These are phyloP conservation scores for Bos taurus DNA, from an alignment of 2,113 vertebrate species.

Conservation along the genomic window DNA sequence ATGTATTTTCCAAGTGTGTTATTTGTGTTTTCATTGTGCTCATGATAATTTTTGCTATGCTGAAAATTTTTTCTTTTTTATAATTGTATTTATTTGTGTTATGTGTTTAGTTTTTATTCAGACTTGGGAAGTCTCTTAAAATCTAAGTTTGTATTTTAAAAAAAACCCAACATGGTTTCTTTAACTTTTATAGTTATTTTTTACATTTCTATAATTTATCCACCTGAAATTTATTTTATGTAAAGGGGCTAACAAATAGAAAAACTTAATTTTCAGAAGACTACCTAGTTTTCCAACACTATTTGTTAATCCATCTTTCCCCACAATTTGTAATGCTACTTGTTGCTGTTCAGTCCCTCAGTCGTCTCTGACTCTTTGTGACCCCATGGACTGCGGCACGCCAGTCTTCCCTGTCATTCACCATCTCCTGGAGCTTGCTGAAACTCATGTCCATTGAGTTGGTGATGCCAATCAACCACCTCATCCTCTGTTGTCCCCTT, in stretches of 20 bases:
- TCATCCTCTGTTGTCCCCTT: not conserved
- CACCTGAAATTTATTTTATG: not conserved
- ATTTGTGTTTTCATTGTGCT: not conserved
- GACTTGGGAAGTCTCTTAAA: not conserved
- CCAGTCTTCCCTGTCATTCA: not conserved
- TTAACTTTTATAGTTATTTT: constrained; percentile 4
- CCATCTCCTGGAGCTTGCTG: not conserved
- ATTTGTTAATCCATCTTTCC: not conserved
- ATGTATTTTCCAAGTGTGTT: not conserved
- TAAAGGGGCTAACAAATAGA: not conserved
- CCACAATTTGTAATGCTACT: not conserved
- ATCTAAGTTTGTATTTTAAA: not conserved
- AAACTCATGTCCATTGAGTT: not conserved
- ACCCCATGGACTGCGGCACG: not conserved
- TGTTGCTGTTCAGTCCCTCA: not conserved
- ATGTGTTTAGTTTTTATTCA: not conserved
- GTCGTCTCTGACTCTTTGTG: not conserved
- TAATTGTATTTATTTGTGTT: not conserved
- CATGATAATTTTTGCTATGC: not conserved
- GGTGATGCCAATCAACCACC: not conserved
- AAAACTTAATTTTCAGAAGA: not conserved
- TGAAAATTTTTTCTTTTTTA: constrained; percentile 41
- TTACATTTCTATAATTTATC: not conserved
- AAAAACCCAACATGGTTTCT: not conserved
- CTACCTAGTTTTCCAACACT: not conserved